A percentile compares a stretch with the other conserved stretches of the same genome.
Conservation (phyloP, 1,140 invertebrate species). For the Psilanteris sp. region DNA sequence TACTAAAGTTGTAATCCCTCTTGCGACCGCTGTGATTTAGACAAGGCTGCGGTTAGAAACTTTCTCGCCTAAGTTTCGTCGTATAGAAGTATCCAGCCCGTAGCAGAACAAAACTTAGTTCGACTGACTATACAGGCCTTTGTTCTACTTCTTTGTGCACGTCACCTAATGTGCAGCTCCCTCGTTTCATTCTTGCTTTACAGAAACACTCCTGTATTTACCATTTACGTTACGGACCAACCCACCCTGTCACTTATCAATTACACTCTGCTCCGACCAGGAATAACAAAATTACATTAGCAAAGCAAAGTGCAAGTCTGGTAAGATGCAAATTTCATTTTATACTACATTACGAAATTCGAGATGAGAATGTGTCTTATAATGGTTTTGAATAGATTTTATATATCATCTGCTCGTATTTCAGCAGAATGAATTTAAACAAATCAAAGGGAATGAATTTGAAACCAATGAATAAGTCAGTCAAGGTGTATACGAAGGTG, state of each 20-base stretch:
- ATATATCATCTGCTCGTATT: too few relatives aligned
- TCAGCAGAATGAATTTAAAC: too few relatives aligned
- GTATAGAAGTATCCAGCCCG: conserved; percentile 34
- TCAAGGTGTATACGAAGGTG: too few relatives aligned
- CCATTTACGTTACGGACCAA: conserved; percentile 4
- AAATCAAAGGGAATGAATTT: too few relatives aligned
- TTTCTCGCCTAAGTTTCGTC: conserved; percentile 68
- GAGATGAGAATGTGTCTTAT: too few relatives aligned
- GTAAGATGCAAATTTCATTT: too few relatives aligned
- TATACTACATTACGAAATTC: too few relatives aligned
- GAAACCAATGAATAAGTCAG: too few relatives aligned
- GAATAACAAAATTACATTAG: too few relatives aligned
- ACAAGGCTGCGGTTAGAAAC: conserved; percentile 66
- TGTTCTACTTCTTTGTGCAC: conserved; percentile 52
- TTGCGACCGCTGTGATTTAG: conserved; percentile 70
- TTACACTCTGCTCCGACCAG: too few relatives aligned
- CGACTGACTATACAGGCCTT: conserved; percentile 62
- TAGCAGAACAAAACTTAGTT: conserved; percentile 62
- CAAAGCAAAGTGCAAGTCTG: too few relatives aligned
- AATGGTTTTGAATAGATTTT: too few relatives aligned
- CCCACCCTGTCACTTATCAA: background rate
- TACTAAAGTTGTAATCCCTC: conserved; percentile 71
- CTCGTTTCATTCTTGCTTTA: background rate
- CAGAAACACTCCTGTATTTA: conserved; percentile 31
- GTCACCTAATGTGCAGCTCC: conserved; percentile 19